Base-by-base conservation (phyloP, 2,113 vertebrate genomes). In the Eulemur macaco region DNA sequence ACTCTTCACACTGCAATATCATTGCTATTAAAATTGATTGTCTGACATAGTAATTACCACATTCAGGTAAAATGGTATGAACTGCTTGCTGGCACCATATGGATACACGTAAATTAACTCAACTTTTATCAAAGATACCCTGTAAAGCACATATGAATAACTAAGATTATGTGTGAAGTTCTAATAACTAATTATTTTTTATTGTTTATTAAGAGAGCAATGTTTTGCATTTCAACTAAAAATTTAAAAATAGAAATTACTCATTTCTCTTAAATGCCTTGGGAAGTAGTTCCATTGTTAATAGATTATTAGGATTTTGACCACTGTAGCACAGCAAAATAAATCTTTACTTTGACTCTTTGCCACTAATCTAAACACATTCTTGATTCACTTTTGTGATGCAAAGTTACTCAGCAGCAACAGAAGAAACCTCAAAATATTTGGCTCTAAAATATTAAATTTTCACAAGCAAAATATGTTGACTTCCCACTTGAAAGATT, bases 391-490 rank as follows among this genome's bases (percentile, higher is more conserved):
- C 37, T 96, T 97, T 90, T 96, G 69, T 97, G 96, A 95, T 91
- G 50, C 87, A 88, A 98, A 98, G 76, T 97, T 87, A 97, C 66
- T 93, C 86, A 86, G 90, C 95, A 94, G 77, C 82, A 98, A 98
- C 6, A 81, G 88, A 94, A 76, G 63, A 97, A 97, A 96, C 39
- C 88, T 98, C 81, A 95, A 95, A 94, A 94, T 84, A 91, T 71
- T 91, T 93, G 86, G 97, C 81, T 97, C 82, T 83, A 97, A 96
- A 96, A 81, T 96, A 97, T 92, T 97, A 98, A 92, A 66, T 97
- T 98, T 98, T 97, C 82, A 97, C 86, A 91, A 89, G 82, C 73
- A 98, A 97, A 98, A 97, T 97, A 89, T 98, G 93, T 96, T 97
- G 98, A 58, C 52, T 76, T 98, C 97, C 84, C 76, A 91, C 81